Evolutionary conservation across 2,113 vertebrate species (phyloP), one percentile per base, ranked within the genome.

Genomic region (Proterorhinus semilunaris): DNA sequence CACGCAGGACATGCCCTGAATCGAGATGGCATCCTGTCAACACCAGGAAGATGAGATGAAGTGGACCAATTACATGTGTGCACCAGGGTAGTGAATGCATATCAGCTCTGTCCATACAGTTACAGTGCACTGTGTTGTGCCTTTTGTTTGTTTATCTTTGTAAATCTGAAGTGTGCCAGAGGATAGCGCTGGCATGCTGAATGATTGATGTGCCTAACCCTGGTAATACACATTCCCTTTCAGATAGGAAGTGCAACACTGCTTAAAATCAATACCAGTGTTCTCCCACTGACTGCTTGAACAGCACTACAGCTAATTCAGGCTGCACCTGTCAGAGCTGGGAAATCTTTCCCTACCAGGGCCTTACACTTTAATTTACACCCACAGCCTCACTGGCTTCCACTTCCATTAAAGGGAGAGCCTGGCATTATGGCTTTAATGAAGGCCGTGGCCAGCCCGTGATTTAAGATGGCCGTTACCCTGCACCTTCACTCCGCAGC

Each of bases 221-320:
- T 84, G 81, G 87, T 90, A 91, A 91, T 90, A 86, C 90, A 92
- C 91, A 90, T 92, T 91, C 86, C 83, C 80, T 90, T 88, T 90
- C 83, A 88, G 90, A 91, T 84, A 90, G 90, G 89, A 92, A 93
- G 89, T 90, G 88, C 89, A 91, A 89, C 90, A 90, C 86, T 88
- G 87, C 87, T 92, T 90, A 86, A 91, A 92, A 93, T 92, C 92
- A 88, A 92, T 92, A 91, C 44, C 80, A 79, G 78, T 85, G 86
- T 89, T 91, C 90, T 90, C 89, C 87, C 76, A 69, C 90, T 81
- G 88, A 90, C 92, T 90, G 90, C 90, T 88, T 76, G 79, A 91
- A 91, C 91, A 91, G 89, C 90, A 88, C 85, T 92, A 89, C 88
- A 91, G 89, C 91, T 93, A 92, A 93, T 92, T 91, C 90, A 88